A percentile compares a stretch with the other conserved stretches of the same genome.
phyloP scores from a whole-genome alignment of 2,888 invertebrate species.

The Pristionchus exspectatus region DNA sequence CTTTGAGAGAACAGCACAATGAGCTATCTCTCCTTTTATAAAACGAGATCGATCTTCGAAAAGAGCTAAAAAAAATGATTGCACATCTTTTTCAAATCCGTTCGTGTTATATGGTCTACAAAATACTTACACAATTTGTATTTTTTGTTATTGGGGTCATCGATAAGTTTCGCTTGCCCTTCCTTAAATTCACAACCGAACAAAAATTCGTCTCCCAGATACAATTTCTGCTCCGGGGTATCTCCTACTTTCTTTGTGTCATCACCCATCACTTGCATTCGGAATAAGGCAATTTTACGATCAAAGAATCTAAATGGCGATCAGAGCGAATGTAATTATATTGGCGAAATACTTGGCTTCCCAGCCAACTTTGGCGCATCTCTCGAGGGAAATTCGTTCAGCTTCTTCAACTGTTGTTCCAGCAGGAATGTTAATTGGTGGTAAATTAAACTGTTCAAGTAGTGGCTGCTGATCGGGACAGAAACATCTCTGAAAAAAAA shows the following conservation, averaged over 20 bases:
- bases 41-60: not conserved
- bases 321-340: no score
- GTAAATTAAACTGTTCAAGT: no score
- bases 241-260: not conserved
- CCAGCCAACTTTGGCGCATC: no score
- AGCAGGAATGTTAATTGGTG: no score
- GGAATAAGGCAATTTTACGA: not conserved
- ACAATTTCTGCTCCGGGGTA: not conserved
- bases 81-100: no score
- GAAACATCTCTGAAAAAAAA: not conserved
- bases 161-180: not conserved
- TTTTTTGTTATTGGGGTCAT: not conserved
- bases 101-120: no score
- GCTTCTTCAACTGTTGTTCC: no score
- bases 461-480: not conserved
- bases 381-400: no score
- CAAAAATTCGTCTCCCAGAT: not conserved
- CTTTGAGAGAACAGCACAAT: not conserved
- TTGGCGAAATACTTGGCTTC: no score
- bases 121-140: not conserved
- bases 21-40: not conserved
- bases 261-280: not conserved
- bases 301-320: not conserved
- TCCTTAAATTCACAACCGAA: not conserved
- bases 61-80: not conserved